Percentiles rank a stretch among this genome's conserved stretches.
These are phyloP conservation scores for Pogonomyrmex barbatus DNA, from an alignment of 1,140 invertebrate genomes.

Conservation along the genomic window DNA sequence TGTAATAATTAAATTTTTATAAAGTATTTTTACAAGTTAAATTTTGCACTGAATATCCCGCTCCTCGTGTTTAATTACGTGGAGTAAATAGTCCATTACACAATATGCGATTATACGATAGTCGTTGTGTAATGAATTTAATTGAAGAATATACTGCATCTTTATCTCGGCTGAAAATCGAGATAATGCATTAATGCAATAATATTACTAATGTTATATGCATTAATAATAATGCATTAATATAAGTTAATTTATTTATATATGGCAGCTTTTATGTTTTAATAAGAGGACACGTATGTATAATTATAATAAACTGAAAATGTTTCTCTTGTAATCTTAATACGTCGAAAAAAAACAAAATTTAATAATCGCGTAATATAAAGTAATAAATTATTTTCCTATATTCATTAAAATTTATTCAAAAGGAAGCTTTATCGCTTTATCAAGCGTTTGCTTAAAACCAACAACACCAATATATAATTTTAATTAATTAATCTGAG, in stretches of 20 bases:
- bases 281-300: neutral
- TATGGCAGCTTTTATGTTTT: neutral
- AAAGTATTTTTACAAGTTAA: too few species aligned
- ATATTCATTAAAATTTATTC: neutral
- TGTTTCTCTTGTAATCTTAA: neutral
- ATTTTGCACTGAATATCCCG: neutral
- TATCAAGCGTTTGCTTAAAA: slow-evolving; percentile 1
- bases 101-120: neutral
- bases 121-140: slow-evolving; percentile 5
- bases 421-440: too few species aligned
- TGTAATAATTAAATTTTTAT: neutral
- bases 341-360: neutral
- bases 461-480: neutral
- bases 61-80: neutral
- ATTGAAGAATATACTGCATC: neutral
- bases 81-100: neutral
- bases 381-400: neutral
- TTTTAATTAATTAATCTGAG: neutral
- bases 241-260: neutral
- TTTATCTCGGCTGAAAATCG: neutral
- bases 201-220: neutral
- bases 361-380: neutral
- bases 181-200: slow-evolving; percentile 3
- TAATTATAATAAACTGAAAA: neutral
- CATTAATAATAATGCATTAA: too few species aligned